Evolutionary conservation across 30 jellyfish, hydroid and myxozoan genomes (phyloP).

Genomic region (Hydractinia symbiolongicarpus): DNA sequence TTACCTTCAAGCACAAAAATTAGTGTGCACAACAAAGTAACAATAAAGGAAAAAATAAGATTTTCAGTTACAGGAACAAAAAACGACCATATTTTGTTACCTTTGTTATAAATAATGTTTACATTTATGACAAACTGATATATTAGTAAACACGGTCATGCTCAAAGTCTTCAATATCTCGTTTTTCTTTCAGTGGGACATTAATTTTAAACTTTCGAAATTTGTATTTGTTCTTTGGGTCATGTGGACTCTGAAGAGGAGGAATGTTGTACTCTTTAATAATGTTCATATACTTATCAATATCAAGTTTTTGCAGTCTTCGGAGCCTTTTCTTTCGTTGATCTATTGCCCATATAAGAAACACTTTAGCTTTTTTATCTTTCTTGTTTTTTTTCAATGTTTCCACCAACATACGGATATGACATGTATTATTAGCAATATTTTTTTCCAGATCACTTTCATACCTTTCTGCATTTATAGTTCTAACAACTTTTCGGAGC

Average conservation of each 20-base stretch:
- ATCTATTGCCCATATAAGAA: constrained; percentile 79
- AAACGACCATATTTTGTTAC: too few relatives aligned
- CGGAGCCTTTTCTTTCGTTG: constrained; percentile 71
- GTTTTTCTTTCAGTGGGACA: constrained; percentile 81
- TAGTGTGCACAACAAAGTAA: too few relatives aligned
- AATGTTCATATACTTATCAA: constrained; percentile 47
- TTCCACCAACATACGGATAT: constrained; percentile 42
- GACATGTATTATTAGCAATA: constrained; percentile 34
- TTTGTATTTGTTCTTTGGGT: constrained; percentile 56
- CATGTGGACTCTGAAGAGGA: constrained; percentile 75
- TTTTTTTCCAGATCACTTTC: constrained; percentile 25
- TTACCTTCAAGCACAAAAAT: too few relatives aligned
- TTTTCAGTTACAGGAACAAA: too few relatives aligned
- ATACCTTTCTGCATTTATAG: constrained; percentile 19
- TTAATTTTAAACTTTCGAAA: constrained; percentile 74
- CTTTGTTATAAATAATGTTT: too few relatives aligned
- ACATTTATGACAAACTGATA: too few relatives aligned
- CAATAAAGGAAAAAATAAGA: too few relatives aligned
- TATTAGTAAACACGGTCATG: constrained; percentile 61
- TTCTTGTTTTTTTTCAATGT: constrained; percentile 1
- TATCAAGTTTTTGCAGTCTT: constrained; percentile 37
- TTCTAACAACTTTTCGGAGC: constrained; percentile 9
- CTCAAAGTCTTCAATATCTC: constrained; percentile 92
- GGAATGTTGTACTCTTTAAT: constrained; percentile 67
- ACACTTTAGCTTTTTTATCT: constrained; percentile 66